Percentiles rank a stretch among this genome's conserved stretches.
Evolutionary conservation across 2,797 vertebrate species (phyloP).

Genomic region (Melopsittacus undulatus): DNA sequence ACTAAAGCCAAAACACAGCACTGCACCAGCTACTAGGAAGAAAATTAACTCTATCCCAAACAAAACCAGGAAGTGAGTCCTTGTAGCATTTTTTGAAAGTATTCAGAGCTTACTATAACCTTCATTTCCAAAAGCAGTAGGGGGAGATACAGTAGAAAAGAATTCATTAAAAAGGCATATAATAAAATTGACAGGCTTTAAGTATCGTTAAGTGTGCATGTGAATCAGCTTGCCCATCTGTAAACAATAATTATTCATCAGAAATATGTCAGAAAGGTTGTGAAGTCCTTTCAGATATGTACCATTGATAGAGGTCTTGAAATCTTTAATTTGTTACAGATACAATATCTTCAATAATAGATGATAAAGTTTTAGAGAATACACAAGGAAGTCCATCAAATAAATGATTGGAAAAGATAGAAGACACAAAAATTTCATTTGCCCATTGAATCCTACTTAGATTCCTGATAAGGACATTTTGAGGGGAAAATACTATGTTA

Average conservation of each 20-base stretch:
- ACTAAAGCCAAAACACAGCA: background rate
- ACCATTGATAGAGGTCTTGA: background rate
- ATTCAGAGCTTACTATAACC: background rate
- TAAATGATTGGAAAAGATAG: background rate
- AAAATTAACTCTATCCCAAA: background rate
- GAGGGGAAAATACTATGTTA: background rate
- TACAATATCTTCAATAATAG: background rate
- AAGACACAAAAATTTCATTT: background rate
- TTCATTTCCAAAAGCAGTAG: background rate
- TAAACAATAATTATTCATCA: background rate
- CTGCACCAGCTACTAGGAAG: background rate
- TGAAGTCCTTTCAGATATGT: background rate
- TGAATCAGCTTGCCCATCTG: background rate
- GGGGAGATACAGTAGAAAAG: background rate
- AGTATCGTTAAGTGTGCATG: background rate
- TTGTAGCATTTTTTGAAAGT: background rate
- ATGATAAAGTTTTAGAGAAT: background rate
- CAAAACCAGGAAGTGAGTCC: background rate
- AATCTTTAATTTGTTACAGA: background rate
- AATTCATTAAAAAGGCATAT: background rate
- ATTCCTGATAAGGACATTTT: background rate
- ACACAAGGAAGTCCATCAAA: background rate
- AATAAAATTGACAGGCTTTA: background rate
- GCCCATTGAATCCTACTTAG: background rate
- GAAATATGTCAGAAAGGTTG: background rate